These are phyloP conservation scores for Cryptocephalus moraei DNA, from an alignment of 2,888 invertebrate genomes.

Conservation along the genomic window DNA sequence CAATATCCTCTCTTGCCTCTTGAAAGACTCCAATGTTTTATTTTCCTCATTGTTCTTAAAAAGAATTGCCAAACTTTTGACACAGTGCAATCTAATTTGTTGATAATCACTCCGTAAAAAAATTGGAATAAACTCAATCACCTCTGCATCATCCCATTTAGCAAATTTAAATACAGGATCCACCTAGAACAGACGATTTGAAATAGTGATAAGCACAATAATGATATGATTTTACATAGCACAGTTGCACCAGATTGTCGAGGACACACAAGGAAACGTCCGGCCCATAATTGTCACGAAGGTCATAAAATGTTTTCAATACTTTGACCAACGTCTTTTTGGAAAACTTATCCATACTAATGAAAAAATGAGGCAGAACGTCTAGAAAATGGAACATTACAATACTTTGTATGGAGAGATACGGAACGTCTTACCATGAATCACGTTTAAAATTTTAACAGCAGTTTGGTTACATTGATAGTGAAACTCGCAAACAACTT, in stretches of 20 bases:
- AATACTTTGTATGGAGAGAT: background rate
- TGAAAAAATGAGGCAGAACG: conserved; percentile 22
- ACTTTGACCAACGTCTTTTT: conserved; percentile 18
- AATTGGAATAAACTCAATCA: conserved; percentile 20
- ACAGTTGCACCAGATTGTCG: conserved; percentile 34
- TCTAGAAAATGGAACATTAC: conserved; percentile 16
- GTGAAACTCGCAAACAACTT: conserved; percentile 26
- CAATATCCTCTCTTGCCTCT: conserved; percentile 27
- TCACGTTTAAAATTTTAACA: conserved; percentile 26
- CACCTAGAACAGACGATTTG: conserved; percentile 12
- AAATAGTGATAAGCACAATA: background rate
- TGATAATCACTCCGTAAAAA: conserved; percentile 35
- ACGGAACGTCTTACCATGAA: conserved; percentile 12
- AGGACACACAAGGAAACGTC: conserved; percentile 32
- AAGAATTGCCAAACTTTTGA: conserved; percentile 32
- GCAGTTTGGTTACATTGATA: conserved; percentile 29
- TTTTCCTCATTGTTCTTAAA: conserved; percentile 21
- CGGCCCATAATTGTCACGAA: conserved; percentile 31
- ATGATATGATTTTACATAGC: conserved; percentile 24
- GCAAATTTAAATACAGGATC: conserved; percentile 24
- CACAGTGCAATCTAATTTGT: conserved; percentile 35
- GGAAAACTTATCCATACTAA: conserved; percentile 7
- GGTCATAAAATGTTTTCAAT: conserved; percentile 24
- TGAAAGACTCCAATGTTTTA: conserved; percentile 14
- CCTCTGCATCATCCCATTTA: conserved; percentile 20